Evolutionary conservation across 2,113 vertebrate genomes (phyloP).

Genomic region (Aix galericulata): DNA sequence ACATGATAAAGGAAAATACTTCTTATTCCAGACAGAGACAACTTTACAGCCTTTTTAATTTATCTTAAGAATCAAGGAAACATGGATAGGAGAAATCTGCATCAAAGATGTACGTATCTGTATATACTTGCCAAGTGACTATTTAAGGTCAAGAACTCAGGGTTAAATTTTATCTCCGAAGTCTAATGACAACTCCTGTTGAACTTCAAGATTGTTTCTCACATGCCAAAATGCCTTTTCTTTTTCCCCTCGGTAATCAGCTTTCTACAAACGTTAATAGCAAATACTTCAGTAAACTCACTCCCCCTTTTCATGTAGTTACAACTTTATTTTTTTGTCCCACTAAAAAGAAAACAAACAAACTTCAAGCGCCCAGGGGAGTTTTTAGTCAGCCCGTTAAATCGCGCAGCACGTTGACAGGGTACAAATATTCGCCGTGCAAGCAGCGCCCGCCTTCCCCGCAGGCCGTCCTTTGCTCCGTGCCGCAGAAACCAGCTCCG

Average conservation of each 20-base stretch:
- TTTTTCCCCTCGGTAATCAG: fast-evolving
- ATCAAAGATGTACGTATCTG: not conserved
- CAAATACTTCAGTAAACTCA: not conserved
- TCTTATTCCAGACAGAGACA: not conserved
- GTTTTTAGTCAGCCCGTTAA: not conserved
- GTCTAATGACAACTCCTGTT: not conserved
- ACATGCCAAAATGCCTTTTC: not conserved
- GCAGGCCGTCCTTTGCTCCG: not conserved
- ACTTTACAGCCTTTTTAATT: not conserved
- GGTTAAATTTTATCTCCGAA: not conserved
- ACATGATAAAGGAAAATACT: not conserved
- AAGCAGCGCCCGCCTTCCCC: not conserved
- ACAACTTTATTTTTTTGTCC: not conserved
- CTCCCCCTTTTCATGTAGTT: not conserved
- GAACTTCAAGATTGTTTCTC: not conserved
- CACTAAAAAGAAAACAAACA: not conserved
- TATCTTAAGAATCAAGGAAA: not conserved
- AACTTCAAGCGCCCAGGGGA: not conserved
- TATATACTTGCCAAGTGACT: not conserved
- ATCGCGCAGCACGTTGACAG: not conserved
- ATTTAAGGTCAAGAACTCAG: not conserved
- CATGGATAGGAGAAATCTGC: not conserved
- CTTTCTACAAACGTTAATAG: not conserved
- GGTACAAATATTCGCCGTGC: not conserved
- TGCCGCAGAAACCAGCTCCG: not conserved